phyloP scores from a whole-genome alignment of 2,888 invertebrate species.

The Urechis unicinctus region DNA sequence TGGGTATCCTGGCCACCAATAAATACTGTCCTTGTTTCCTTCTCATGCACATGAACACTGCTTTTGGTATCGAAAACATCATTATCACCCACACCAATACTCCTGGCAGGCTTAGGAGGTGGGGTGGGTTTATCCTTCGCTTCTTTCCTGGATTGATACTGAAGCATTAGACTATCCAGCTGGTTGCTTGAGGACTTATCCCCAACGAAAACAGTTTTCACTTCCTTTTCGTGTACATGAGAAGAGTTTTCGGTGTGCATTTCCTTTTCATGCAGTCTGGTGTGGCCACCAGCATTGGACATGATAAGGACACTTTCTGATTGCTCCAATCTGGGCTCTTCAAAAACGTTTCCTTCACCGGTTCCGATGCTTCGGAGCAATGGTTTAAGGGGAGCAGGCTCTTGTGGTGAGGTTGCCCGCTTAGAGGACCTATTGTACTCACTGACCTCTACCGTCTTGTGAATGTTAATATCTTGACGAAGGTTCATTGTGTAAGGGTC shows the following conservation, averaged over 20 bases:
- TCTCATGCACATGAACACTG: constrained; percentile 44
- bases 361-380: constrained; percentile 29
- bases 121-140: constrained; percentile 16
- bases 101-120: constrained; percentile 52
- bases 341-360: constrained; percentile 37
- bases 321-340: constrained; percentile 27
- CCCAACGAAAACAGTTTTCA: constrained; percentile 23
- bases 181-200: neutral
- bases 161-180: neutral
- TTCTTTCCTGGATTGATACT: neutral
- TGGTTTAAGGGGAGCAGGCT: neutral
- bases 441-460: neutral
- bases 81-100: constrained; percentile 60
- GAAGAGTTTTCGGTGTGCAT: constrained; percentile 20
- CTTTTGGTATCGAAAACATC: constrained; percentile 43
- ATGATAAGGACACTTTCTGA: neutral
- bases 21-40: constrained; percentile 46
- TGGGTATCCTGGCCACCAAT: constrained; percentile 28
- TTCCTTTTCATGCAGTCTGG: constrained; percentile 18
- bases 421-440: neutral
- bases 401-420: neutral
- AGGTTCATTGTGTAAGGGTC: neutral
- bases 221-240: constrained; percentile 22
- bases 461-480: neutral
- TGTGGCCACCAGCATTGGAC: neutral